Base-by-base conservation (phyloP, 2,113 vertebrate genomes). In the Melanotaenia duboulayi region DNA sequence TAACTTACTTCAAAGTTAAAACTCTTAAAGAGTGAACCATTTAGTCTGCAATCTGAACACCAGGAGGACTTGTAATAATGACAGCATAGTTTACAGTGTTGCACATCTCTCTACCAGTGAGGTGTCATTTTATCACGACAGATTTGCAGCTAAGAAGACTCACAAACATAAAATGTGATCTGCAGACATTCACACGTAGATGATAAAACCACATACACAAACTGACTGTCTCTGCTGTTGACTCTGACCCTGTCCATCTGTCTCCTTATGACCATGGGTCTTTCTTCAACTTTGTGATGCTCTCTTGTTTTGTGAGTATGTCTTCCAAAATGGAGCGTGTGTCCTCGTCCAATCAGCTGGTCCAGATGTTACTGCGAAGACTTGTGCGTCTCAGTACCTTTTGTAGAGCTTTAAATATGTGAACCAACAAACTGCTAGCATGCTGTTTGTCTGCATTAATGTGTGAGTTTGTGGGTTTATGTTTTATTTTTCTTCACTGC, bases 281-380 rank as follows among this genome's bases (percentile, higher is more conserved):
- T 93, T 87, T 91, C 89, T 76, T 69, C 77, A 65, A 91, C 74
- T 87, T 60, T 93, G 83, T 94, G 91, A 82, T 69, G 62, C 84
- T 90, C 76, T 90, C 81, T 90, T 73, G 89, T 24, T 90, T 72
- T 93, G 89, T 93, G 90, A 92, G 92, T 93, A 90, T 84, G 87
- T 92, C 88, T 67, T 65, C 62, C 44, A 65, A 67, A 68, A 32
- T 10, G 63, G 22, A 57, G 76, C 84, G 71, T 73, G 65, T 68
- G 59, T 55, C 60, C 62, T 19, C 55, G 81, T 88, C 70, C 17
- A 35, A 63, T 85, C 23, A 37, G 72, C 70, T 52, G 71, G 61
- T 64, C 0, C 51, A 39, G 51, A 71, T 46, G 56, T 56, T 35
- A 9, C 23, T 2, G 57, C 16, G 0, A 78, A 22, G 19, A 32